A percentile compares a stretch with the other conserved stretches of the same genome.
These are phyloP conservation scores for Andrena bucephala DNA, from an alignment of 2,888 invertebrate genomes.

Conservation along the genomic window DNA sequence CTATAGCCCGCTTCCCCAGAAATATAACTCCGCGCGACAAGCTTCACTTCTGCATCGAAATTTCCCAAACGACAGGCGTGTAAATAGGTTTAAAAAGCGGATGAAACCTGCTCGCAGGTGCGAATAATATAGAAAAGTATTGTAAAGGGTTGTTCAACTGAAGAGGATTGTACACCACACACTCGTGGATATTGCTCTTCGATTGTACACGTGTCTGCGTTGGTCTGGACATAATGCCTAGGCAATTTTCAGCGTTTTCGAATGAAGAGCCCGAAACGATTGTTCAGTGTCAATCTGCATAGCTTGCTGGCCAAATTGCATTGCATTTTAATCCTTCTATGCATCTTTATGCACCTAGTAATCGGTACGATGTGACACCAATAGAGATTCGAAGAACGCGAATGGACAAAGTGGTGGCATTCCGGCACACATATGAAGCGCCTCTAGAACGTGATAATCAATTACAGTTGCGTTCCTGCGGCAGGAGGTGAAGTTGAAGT, in stretches of 20 bases:
- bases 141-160: too few relatives aligned
- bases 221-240: background rate
- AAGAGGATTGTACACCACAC: too few relatives aligned
- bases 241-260: background rate
- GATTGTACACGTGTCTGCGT: background rate
- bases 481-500: too few relatives aligned
- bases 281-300: slow-evolving; percentile 16
- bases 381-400: background rate
- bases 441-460: background rate
- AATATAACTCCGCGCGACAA: background rate
- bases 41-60: too few relatives aligned
- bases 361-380: background rate
- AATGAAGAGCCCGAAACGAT: background rate
- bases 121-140: too few relatives aligned
- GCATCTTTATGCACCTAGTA: slow-evolving; percentile 28
- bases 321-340: slow-evolving; percentile 28
- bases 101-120: too few relatives aligned
- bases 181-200: background rate
- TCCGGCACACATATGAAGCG: background rate
- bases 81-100: too few relatives aligned
- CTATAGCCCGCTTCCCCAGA: background rate
- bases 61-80: too few relatives aligned
- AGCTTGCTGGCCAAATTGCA: background rate
- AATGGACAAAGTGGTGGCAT: background rate
- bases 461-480: background rate